phyloP scores from a whole-genome alignment of 2,797 vertebrate genomes.

The Galago senegalensis region DNA sequence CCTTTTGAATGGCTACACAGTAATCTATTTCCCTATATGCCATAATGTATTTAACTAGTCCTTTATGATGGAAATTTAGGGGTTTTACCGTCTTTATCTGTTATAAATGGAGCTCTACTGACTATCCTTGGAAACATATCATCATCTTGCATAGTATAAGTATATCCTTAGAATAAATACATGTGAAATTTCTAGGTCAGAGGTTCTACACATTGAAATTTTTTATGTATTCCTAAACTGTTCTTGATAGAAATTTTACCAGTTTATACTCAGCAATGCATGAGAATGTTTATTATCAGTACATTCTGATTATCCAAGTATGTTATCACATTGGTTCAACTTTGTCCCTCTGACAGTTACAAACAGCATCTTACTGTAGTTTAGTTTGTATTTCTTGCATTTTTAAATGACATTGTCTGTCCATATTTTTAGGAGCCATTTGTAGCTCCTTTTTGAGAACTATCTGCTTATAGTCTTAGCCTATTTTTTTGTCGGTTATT shows the following conservation, averaged over 20 bases:
- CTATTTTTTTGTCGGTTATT: slow-evolving; percentile 29
- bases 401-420: slow-evolving; percentile 7
- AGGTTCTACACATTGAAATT: neutral
- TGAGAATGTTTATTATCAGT: neutral
- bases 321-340: neutral
- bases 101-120: neutral
- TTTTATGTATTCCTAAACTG: neutral
- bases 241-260: neutral
- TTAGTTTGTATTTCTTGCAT: slow-evolving; percentile 26
- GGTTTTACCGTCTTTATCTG: neutral
- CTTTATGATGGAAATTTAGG: neutral
- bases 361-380: neutral
- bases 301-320: neutral
- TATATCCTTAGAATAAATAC: slow-evolving; percentile 39
- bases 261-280: neutral
- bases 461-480: neutral
- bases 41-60: neutral
- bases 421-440: slow-evolving; percentile 1
- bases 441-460: slow-evolving; percentile 28
- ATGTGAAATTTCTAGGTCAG: neutral
- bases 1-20: neutral
- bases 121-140: neutral
- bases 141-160: neutral
- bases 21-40: neutral
- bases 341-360: neutral